Percentiles rank a stretch among this genome's conserved stretches.
Evolutionary conservation across 2,888 invertebrate genomes (phyloP).

Genomic region (Euplagia quadripunctaria): DNA sequence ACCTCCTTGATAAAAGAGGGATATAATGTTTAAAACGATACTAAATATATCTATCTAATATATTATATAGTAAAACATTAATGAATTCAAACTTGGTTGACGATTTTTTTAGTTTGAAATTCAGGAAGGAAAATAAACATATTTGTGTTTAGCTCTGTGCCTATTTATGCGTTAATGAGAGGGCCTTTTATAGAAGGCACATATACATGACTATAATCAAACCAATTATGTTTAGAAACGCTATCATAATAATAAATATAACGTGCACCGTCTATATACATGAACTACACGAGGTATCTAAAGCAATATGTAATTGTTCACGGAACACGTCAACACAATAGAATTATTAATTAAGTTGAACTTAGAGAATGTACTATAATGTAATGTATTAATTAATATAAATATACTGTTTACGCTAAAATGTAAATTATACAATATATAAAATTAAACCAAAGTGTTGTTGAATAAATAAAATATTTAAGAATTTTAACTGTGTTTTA

Average conservation of each 20-base stretch:
- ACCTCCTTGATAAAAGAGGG: too few species aligned
- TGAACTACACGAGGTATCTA: constrained; percentile 27
- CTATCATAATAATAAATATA: constrained; percentile 16
- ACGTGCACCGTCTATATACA: constrained; percentile 22
- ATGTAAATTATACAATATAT: constrained; percentile 70
- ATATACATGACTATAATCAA: neutral
- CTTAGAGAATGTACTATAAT: constrained; percentile 20
- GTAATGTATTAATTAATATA: constrained; percentile 27
- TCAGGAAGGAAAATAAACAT: neutral
- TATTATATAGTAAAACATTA: neutral
- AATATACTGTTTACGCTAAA: constrained; percentile 42
- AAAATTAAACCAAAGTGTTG: constrained; percentile 83
- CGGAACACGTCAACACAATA: constrained; percentile 17
- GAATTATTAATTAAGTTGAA: constrained; percentile 1
- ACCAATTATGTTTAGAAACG: neutral
- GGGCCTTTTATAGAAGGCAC: neutral
- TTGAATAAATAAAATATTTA: constrained; percentile 68
- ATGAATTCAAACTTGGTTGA: neutral
- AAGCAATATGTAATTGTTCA: constrained; percentile 33
- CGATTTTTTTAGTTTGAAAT: neutral
- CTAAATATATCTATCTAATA: too few species aligned
- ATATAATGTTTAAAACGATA: too few species aligned
- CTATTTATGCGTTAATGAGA: neutral
- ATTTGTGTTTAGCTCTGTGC: too few species aligned
- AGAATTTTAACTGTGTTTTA: constrained; percentile 36